These are phyloP conservation scores for Prolemur simus DNA, from an alignment of 2,113 vertebrate species.

Conservation along the genomic window DNA sequence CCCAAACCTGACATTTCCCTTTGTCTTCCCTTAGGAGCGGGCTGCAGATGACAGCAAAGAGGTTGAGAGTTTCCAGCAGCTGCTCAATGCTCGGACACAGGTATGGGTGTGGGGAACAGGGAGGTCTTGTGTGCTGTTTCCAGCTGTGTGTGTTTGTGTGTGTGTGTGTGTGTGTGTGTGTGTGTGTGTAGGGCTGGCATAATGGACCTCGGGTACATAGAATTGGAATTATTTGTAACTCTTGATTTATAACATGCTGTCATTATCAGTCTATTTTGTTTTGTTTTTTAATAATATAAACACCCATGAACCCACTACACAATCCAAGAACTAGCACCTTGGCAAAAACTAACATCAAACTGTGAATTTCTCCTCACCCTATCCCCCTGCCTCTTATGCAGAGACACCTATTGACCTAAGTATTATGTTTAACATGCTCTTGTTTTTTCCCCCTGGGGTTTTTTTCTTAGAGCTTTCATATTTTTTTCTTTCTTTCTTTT, in stretches of 20 bases:
- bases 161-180: too few relatives aligned
- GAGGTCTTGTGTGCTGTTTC: background rate
- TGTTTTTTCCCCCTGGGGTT: background rate
- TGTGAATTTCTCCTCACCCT: background rate
- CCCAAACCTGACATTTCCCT: background rate
- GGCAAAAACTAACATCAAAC: background rate
- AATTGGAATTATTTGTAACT: background rate
- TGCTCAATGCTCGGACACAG: conserved; percentile 93
- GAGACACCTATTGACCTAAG: background rate
- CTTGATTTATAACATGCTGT: background rate
- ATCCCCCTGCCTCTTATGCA: background rate
- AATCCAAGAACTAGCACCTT: background rate
- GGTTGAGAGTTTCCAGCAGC: conserved; percentile 95
- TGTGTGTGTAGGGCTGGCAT: background rate
- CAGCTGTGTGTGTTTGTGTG: background rate
- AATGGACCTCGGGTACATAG: background rate
- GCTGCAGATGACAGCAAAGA: conserved; percentile 96
- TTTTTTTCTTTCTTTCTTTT: background rate
- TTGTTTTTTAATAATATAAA: background rate
- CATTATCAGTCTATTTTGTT: background rate
- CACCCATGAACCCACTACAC: background rate
- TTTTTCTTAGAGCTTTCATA: background rate
- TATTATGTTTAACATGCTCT: background rate
- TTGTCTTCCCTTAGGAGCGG: conserved; percentile 86
- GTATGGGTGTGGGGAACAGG: conserved; percentile 50